Percentiles rank a stretch among this genome's conserved stretches.
phyloP scores from a whole-genome alignment of 2,113 vertebrate species.

The Pluvianellus socialis region DNA sequence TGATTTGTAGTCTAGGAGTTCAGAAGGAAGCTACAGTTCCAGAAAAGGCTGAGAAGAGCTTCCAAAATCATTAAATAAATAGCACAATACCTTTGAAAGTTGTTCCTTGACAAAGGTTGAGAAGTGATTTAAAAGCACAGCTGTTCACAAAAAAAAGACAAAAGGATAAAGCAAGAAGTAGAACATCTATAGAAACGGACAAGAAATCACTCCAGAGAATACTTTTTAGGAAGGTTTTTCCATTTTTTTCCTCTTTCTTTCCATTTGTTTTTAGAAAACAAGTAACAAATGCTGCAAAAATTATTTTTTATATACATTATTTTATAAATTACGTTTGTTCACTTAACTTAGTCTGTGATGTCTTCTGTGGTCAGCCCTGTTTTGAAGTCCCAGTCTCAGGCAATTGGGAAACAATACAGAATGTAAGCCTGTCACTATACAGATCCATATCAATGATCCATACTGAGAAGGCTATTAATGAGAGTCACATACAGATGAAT shows the following conservation, averaged over 20 bases:
- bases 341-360: not conserved
- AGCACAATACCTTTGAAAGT: not conserved
- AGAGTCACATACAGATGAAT: not conserved
- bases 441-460: not conserved
- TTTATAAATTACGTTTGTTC: not conserved
- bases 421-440: not conserved
- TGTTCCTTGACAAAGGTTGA: not conserved
- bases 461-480: not conserved
- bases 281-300: not conserved
- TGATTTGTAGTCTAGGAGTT: not conserved
- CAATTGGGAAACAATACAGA: not conserved
- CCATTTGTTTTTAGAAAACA: not conserved
- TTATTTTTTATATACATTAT: not conserved
- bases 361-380: not conserved
- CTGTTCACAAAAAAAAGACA: not conserved
- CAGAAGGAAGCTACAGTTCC: not conserved
- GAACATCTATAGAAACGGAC: not conserved
- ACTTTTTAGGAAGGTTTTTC: not conserved
- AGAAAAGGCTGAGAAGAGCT: not conserved
- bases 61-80: not conserved
- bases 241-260: not conserved
- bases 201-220: not conserved
- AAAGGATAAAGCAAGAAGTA: not conserved
- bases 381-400: not conserved
- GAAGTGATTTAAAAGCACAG: not conserved